Evolutionary conservation across 2,797 vertebrate species (phyloP).

Genomic region (Sebastes nivosus): DNA sequence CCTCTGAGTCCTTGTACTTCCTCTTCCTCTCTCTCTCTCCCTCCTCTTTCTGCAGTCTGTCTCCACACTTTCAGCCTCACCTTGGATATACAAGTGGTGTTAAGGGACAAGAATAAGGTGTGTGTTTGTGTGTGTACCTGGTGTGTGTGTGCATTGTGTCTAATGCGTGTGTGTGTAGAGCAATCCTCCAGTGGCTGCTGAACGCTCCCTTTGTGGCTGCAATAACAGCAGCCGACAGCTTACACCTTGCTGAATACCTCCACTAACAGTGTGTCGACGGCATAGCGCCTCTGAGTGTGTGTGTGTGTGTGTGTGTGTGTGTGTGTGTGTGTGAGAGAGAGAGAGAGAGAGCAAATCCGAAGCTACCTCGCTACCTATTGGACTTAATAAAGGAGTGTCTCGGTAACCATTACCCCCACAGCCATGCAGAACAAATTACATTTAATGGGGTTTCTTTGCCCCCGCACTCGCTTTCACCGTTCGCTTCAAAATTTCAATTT

Average conservation of each 20-base stretch:
- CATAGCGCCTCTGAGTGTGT: background rate
- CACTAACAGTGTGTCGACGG: constrained; percentile 66
- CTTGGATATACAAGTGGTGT: constrained; percentile 4
- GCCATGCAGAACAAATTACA: constrained; percentile 97
- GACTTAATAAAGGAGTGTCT: constrained; percentile 90
- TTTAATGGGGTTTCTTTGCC: constrained; percentile 93
- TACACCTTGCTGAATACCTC: constrained; percentile 90
- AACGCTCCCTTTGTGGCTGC: constrained; percentile 83
- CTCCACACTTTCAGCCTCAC: constrained; percentile 1
- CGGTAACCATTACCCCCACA: constrained; percentile 92
- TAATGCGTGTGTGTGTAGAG: constrained; percentile 1
- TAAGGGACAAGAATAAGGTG: background rate
- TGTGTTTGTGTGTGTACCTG: background rate
- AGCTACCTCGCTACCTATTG: constrained; percentile 93
- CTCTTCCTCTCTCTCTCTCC: background rate
- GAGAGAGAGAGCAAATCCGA: constrained; percentile 72
- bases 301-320: background rate
- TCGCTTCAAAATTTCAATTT: constrained; percentile 97
- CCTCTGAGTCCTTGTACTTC: background rate
- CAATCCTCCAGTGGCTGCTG: constrained; percentile 76
- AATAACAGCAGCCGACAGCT: constrained; percentile 85
- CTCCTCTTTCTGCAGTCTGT: background rate
- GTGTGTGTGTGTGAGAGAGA: constrained; percentile 12
- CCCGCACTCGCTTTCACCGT: constrained; percentile 91
- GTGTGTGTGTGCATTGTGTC: background rate